Percentiles rank a stretch among this genome's conserved stretches.
Conservation (phyloP, 1,140 invertebrate species). For the Cataglyphis hispanica region DNA sequence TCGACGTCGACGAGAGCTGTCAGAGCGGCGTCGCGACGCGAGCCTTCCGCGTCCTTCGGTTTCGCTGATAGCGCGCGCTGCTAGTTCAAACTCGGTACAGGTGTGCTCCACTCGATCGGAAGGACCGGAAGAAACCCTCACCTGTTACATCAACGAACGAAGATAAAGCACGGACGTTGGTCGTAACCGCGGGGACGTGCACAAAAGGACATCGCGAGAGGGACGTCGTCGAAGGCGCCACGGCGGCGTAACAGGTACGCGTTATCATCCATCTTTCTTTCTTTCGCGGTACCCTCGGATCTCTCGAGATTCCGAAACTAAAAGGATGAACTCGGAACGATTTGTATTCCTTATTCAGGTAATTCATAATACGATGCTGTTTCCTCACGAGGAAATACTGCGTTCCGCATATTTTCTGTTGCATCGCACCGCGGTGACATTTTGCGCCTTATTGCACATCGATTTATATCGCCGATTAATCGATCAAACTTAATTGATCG, state of each 20-base stretch:
- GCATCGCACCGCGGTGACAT: slow-evolving; percentile 35
- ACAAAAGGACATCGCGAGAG: slow-evolving; percentile 16
- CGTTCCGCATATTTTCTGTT: slow-evolving; percentile 35
- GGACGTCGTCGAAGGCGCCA: slow-evolving; percentile 42
- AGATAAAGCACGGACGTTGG: neutral
- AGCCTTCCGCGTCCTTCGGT: slow-evolving; percentile 75
- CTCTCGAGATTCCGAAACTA: neutral
- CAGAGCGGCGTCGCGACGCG: slow-evolving; percentile 82
- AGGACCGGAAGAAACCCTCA: neutral
- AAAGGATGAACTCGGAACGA: neutral
- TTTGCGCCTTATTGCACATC: slow-evolving; percentile 18
- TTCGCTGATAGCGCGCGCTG: neutral
- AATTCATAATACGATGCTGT: slow-evolving; percentile 12
- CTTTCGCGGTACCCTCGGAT: slow-evolving; percentile 2
- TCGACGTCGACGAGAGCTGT: slow-evolving; percentile 78
- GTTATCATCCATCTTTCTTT: slow-evolving; percentile 24
- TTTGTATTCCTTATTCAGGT: neutral
- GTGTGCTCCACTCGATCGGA: slow-evolving; percentile 26
- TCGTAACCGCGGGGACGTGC: neutral
- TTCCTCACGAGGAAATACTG: slow-evolving; percentile 16
- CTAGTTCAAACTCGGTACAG: slow-evolving; percentile 5
- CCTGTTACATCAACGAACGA: neutral
- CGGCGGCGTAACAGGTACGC: slow-evolving; percentile 73
- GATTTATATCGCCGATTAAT: neutral
- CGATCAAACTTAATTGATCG: neutral